Base-by-base conservation (phyloP, 1,140 invertebrate species). In the Atta colombica region DNA sequence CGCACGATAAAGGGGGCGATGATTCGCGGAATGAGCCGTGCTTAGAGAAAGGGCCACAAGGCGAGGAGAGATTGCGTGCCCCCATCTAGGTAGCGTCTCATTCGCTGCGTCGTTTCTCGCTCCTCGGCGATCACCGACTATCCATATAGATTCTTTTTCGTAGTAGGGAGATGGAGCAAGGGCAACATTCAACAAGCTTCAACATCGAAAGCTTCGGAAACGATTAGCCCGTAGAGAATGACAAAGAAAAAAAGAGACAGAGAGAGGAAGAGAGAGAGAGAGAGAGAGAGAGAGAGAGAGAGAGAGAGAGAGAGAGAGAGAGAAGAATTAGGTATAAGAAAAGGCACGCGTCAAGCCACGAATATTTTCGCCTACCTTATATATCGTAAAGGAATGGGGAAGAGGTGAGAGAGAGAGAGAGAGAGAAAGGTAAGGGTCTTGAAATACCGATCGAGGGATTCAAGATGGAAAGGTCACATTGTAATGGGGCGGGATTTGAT, bases 11-110 rank as follows among this genome's bases (percentile, higher is more conserved):
- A 89, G 39, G 69, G 80, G 69, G 85, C 77, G 31, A 87, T 74
- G 88, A 89, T 90, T 90, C 88, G 88, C 61, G 78, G 78, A 89
- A 90, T 88, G 69, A 10, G 65, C 55, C 66, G 77, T 75, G 21
- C 39, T 68, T 1, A 65, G 80, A 90, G 86, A 90, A 90, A 82
- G 72, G 53, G 58, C 72, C 72, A 69, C 21, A 58, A 88, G 89
- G 14, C 77, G 77, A 81, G 68, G 49, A 75, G 35, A 87, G 88
- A 85, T 60, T 53, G 66, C 35, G 58, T 51, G 49, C 49, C 68
- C 58, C 63, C 51, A 14, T 90, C 75, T 85, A 87, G 31, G 25
- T 60, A 78, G 74, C 80, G 75, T 90, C 86, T 90, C 89, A 90
- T 90, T 90, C 88, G 88, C 77, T 85, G 77, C 72, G 61, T 89